Evolutionary conservation across 2,888 invertebrate species (phyloP).

Genomic region (Drosophila histrio): DNA sequence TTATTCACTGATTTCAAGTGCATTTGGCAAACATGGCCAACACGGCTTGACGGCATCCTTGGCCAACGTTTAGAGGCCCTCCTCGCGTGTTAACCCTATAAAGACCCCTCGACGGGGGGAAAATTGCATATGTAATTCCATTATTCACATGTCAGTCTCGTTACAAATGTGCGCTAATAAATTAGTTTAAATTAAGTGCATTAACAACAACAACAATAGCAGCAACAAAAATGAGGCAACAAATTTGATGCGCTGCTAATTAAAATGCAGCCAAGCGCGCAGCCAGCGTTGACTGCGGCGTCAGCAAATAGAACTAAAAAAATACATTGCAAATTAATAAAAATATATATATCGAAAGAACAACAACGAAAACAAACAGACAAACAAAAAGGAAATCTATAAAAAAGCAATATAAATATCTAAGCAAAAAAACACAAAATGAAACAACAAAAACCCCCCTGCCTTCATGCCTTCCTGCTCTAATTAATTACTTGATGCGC

Average conservation of each 20-base stretch:
- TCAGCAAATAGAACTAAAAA: conserved; percentile 28
- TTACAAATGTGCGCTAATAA: conserved; percentile 23
- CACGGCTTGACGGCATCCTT: neutral
- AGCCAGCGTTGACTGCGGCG: neutral
- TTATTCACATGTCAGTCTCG: conserved; percentile 12
- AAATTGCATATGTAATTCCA: neutral
- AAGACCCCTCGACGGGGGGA: neutral
- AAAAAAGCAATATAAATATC: neutral
- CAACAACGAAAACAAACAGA: conserved; percentile 1
- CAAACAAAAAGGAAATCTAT: neutral
- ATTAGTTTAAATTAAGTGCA: conserved; percentile 42
- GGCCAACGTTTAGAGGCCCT: neutral
- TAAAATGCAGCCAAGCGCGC: conserved; percentile 61
- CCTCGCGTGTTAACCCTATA: conserved; percentile 21
- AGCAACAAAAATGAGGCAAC: conserved; percentile 3
- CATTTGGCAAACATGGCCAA: conserved; percentile 27
- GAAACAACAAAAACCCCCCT: conserved; percentile 7
- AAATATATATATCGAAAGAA: neutral
- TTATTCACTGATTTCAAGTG: conserved; percentile 26
- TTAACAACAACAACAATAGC: conserved; percentile 22
- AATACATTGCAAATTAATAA: conserved; percentile 18
- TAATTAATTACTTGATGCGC: conserved; percentile 36
- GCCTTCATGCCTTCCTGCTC: neutral
- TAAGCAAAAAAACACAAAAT: conserved; percentile 22
- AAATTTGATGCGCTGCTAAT: conserved; percentile 47